Evolutionary conservation across 2,888 invertebrate species (phyloP).

Genomic region (Congeria kusceri): DNA sequence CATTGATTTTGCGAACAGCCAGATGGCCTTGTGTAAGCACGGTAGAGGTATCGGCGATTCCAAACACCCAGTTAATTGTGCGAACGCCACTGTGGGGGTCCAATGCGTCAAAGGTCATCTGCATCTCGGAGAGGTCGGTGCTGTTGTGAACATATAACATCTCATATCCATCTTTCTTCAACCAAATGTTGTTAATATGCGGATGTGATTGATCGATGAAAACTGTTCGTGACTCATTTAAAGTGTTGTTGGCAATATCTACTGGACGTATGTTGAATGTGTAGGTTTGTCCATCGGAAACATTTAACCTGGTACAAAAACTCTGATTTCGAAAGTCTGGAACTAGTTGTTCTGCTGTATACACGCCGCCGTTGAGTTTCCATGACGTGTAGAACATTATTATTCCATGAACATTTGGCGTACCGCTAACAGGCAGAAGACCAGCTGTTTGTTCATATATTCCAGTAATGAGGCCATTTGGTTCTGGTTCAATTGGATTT

Average conservation of each 20-base stretch:
- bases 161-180: constrained; percentile 56
- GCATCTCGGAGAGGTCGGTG: constrained; percentile 65
- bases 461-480: constrained; percentile 44
- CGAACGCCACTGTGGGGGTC: constrained; percentile 67
- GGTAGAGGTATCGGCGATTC: constrained; percentile 31
- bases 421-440: constrained; percentile 59
- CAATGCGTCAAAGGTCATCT: constrained; percentile 54
- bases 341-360: constrained; percentile 20
- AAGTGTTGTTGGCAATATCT: constrained; percentile 59
- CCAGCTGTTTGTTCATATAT: constrained; percentile 64
- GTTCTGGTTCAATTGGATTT: constrained; percentile 41
- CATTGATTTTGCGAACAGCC: constrained; percentile 9
- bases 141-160: constrained; percentile 65
- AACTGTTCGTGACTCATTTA: constrained; percentile 48
- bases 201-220: constrained; percentile 64
- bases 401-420: constrained; percentile 63
- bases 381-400: constrained; percentile 46
- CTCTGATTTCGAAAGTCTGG: constrained; percentile 53
- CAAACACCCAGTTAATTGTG: constrained; percentile 63
- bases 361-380: constrained; percentile 19
- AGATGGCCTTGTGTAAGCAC: constrained; percentile 37
- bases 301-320: constrained; percentile 33
- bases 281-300: constrained; percentile 63
- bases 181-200: constrained; percentile 58
- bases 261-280: constrained; percentile 50